These are phyloP conservation scores for Holothuria glaberrima DNA, from an alignment of 35 echinoderm and acorn worm genomes.

Conservation along the genomic window DNA sequence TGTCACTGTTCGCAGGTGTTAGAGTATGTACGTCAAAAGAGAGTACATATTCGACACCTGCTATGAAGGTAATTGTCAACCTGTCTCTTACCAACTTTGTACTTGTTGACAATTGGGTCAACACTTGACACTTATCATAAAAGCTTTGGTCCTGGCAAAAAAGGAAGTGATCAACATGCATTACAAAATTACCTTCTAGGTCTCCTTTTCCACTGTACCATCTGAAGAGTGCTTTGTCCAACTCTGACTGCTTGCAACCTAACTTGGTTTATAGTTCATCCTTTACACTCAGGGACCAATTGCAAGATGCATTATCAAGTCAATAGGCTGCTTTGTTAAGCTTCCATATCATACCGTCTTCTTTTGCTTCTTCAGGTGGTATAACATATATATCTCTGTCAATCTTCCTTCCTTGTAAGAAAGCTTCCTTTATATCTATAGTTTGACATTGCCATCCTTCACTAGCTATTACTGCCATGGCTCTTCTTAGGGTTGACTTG, in stretches of 20 bases:
- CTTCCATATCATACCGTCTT: background rate
- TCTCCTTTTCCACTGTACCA: background rate
- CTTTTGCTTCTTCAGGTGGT: background rate
- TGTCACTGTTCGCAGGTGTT: no score
- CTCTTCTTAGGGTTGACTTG: background rate
- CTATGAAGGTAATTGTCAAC: no score
- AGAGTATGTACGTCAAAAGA: no score
- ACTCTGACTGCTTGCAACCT: background rate
- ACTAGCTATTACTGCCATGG: conserved; percentile 3
- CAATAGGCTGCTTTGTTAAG: background rate
- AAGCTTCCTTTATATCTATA: background rate
- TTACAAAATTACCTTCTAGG: background rate
- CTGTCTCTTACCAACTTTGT: conserved; percentile 52
- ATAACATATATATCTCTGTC: background rate
- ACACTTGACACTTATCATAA: conserved; percentile 38
- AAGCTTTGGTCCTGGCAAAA: conserved; percentile 56
- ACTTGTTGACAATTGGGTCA: conserved; percentile 43
- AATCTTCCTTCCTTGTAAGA: background rate
- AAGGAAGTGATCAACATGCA: conserved; percentile 42
- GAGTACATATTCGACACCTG: no score
- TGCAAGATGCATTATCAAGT: background rate
- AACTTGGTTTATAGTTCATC: background rate
- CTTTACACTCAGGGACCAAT: background rate
- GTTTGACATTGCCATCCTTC: conserved; percentile 1
- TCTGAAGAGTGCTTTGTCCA: conserved; percentile 17